Base-by-base conservation (phyloP, 2,797 vertebrate species). In the Smutsia gigantea region DNA sequence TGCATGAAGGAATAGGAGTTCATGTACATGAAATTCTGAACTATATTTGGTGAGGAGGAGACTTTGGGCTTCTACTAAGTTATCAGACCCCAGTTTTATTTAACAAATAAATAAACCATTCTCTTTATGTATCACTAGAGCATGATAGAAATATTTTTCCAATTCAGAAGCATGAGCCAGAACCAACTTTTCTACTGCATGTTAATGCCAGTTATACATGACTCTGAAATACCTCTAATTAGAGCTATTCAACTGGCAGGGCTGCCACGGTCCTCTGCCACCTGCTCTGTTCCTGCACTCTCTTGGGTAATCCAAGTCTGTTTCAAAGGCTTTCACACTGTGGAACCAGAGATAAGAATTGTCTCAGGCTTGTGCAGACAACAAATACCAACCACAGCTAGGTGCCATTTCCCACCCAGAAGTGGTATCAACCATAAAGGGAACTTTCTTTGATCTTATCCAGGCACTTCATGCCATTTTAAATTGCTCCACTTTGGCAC, bases 381-480 rank as follows among this genome's bases (percentile, higher is more conserved):
- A 90, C 84, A 79, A 93, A 93, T 59, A 64, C 77, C 95, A 91
- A 98, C 86, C 98, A 2, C 96, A 97, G 97, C 92, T 81, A 93
- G 85, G 93, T 97, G 91, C 90, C 96, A 88, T 93, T 97, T 97
- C 95, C 96, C 96, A 95, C 78, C 72, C 92, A 92, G 95, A 85
- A 96, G 94, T 96, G 91, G 59, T 75, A 18, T 96, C 97, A 98
- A 97, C 98, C 0, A 66, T 97, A 98, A 98, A 96, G 78, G 97
- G 96, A 98, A 97, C 98, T 96, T 97, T 74, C 95, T 98, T 95
- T 96, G 97, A 98, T 98, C 97, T 98, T 98, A 98, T 97, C 98
- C 97, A 0, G 37, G 81, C 19, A 27, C 79, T 64, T 53, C 37
- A 90, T 64, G 90, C 53, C 97, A 96, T 94, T 75, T 95, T 0